A percentile compares a stretch with the other conserved stretches of the same genome.
These are phyloP conservation scores for Morpho deidamia DNA, from an alignment of 2,888 invertebrate species.

Conservation along the genomic window DNA sequence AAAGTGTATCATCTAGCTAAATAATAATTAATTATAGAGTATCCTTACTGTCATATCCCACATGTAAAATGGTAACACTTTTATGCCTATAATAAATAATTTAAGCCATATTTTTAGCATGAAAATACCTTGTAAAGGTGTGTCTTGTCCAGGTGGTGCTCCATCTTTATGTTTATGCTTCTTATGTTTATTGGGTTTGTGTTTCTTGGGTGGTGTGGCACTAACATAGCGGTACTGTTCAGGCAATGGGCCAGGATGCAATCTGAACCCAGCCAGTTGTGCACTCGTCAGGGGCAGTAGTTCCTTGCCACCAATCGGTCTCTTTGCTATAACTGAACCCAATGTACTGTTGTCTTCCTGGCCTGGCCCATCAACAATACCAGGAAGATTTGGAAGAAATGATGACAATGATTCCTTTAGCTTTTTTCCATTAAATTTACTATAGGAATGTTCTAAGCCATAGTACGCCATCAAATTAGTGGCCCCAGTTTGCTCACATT, in stretches of 20 bases:
- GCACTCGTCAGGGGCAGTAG: constrained; percentile 90
- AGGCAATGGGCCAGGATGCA: constrained; percentile 97
- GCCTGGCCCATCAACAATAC: constrained; percentile 96
- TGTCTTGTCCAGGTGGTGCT: constrained; percentile 86
- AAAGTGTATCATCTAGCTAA: no score
- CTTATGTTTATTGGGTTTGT: constrained; percentile 94
- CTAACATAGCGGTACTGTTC: constrained; percentile 97
- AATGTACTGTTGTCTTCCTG: constrained; percentile 91
- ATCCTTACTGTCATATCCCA: no score
- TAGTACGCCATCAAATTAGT: constrained; percentile 98
- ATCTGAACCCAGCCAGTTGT: constrained; percentile 93
- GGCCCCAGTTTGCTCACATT: constrained; percentile 96
- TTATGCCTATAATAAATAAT: no score
- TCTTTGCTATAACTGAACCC: constrained; percentile 96
- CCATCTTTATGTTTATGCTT: constrained; percentile 96
- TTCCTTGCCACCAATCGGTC: constrained; percentile 93
- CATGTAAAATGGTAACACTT: no score
- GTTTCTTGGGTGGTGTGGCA: constrained; percentile 94
- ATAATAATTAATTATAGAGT: no score
- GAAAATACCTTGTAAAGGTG: constrained; percentile 80
- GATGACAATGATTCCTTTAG: constrained; percentile 96
- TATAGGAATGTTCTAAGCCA: constrained; percentile 97
- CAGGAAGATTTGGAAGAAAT: constrained; percentile 96
- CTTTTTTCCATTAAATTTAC: constrained; percentile 98
- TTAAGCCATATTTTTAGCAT: not conserved